Conservation (phyloP, 2,797 vertebrate genomes). For the Adelosebastes latens region DNA sequence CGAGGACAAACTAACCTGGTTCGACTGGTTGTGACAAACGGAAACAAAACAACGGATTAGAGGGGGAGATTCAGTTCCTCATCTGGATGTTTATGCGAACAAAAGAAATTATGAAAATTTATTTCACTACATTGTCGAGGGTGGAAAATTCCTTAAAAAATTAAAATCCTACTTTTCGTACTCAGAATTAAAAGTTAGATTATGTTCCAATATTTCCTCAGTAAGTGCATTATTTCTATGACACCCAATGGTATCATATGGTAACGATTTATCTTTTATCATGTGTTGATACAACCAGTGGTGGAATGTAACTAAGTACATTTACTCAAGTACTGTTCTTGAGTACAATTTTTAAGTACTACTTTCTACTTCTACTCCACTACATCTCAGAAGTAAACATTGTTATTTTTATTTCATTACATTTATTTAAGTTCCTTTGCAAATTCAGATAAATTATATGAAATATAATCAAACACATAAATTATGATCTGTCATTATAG, state of each 20-base stretch:
- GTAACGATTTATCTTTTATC: background rate
- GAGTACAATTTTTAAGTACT: no score
- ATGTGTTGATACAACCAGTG: background rate
- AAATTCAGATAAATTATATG: no score
- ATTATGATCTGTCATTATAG: no score
- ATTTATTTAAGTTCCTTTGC: no score
- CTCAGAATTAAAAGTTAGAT: background rate
- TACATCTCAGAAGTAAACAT: no score
- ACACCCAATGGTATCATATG: background rate
- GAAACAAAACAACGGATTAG: conserved; percentile 6
- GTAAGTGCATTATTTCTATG: background rate
- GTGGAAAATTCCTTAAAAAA: background rate
- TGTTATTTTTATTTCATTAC: no score
- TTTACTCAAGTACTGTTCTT: no score
- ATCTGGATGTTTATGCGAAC: conserved; percentile 6
- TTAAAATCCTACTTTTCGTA: background rate
- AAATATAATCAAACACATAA: no score
- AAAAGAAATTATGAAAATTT: background rate
- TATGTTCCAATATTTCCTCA: background rate
- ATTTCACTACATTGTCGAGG: background rate
- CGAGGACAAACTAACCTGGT: conserved; percentile 44
- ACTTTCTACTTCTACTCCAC: no score
- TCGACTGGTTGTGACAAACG: conserved; percentile 29
- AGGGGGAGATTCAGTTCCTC: conserved; percentile 1
- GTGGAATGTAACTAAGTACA: no score